A percentile compares a stretch with the other conserved stretches of the same genome.
Conservation (phyloP, 2,888 invertebrate species). For the Brenthis hecate region DNA sequence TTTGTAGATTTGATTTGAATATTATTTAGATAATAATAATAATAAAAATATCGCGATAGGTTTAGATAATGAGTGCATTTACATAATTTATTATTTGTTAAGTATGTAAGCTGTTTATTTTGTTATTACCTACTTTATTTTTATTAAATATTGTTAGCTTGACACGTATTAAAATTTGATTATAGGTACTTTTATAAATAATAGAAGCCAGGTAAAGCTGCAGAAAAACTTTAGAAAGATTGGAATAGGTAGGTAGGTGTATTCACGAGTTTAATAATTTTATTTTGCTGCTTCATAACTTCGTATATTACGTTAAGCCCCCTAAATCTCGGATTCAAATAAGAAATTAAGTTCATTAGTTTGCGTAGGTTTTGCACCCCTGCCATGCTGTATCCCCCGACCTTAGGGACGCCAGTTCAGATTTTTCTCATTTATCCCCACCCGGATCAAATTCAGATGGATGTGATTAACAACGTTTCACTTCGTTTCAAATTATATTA, state of each 20-base stretch:
- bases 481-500: conserved; percentile 36
- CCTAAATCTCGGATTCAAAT: conserved; percentile 33
- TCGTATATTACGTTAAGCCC: conserved; percentile 16
- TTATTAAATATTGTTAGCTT: no score
- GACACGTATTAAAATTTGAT: no score
- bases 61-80: no score
- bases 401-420: conserved; percentile 38
- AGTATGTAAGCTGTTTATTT: no score
- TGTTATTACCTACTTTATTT: no score
- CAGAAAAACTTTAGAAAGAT: no score
- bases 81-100: no score
- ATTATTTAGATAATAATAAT: background rate
- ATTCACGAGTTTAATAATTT: conserved; percentile 5
- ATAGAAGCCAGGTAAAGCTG: no score
- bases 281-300: conserved; percentile 7
- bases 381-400: conserved; percentile 22
- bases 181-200: no score
- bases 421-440: conserved; percentile 44
- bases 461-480: conserved; percentile 40
- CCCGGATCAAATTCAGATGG: conserved; percentile 39
- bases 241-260: no score
- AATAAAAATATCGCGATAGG: no score
- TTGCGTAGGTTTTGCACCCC: conserved; percentile 34
- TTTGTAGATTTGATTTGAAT: conserved; percentile 18
- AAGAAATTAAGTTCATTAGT: conserved; percentile 40